These are phyloP conservation scores for Catharus fuscescens DNA, from an alignment of 2,113 vertebrate species.

Conservation along the genomic window DNA sequence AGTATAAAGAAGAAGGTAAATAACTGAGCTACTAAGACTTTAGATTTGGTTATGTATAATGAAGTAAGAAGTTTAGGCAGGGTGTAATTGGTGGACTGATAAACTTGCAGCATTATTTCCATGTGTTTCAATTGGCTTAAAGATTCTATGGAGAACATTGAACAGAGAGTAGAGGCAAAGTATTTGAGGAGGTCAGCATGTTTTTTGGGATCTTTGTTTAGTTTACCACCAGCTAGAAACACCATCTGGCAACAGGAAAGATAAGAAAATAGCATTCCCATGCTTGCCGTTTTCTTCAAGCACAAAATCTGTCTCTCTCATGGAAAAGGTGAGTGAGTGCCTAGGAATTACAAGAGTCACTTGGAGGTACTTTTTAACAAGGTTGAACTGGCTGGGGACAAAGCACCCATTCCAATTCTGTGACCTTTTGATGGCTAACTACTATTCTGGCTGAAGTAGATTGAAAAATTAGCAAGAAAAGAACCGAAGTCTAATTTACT, in stretches of 20 bases:
- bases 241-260: background rate
- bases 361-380: background rate
- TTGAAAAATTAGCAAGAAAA: background rate
- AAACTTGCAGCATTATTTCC: background rate
- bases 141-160: background rate
- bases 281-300: background rate
- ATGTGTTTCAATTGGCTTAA: background rate
- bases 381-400: background rate
- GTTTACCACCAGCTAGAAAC: background rate
- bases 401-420: background rate
- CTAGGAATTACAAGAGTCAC: background rate
- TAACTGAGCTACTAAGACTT: background rate
- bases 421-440: background rate
- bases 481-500: background rate
- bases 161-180: background rate
- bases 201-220: background rate
- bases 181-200: background rate
- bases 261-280: background rate
- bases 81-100: background rate
- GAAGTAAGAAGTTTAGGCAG: background rate
- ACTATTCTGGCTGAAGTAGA: background rate
- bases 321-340: background rate
- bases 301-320: background rate
- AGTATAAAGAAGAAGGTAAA: background rate
- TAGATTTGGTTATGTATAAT: background rate